Conservation (phyloP, 1,140 invertebrate genomes). For the Zaprionus davidi region DNA sequence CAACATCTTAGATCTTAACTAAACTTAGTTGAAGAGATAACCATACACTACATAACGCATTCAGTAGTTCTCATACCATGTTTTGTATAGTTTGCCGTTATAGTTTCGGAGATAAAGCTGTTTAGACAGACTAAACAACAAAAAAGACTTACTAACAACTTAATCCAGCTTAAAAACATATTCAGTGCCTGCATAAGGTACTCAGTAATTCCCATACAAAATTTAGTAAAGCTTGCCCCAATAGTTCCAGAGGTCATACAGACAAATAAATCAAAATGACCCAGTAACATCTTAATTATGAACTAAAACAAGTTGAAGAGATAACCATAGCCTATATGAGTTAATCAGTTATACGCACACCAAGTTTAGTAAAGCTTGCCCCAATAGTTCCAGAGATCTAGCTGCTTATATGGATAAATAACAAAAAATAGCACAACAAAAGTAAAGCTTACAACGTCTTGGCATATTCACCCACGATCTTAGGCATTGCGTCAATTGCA, state of each 20-base stretch:
- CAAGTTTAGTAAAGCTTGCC: neutral
- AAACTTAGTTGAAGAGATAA: neutral
- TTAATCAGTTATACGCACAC: neutral
- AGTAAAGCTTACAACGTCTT: neutral
- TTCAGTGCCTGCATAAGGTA: neutral
- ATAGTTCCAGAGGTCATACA: neutral
- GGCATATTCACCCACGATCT: constrained; percentile 26
- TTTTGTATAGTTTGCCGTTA: neutral
- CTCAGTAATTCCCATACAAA: neutral
- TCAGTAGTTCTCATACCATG: neutral
- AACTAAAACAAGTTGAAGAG: neutral
- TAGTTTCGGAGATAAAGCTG: neutral
- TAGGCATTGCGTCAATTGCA: constrained; percentile 15
- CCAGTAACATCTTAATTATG: no score
- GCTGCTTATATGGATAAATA: neutral
- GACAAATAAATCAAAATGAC: neutral
- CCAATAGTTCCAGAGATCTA: neutral
- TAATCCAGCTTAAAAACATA: neutral
- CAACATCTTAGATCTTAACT: no score
- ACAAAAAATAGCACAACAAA: neutral
- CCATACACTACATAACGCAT: neutral
- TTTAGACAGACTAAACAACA: neutral
- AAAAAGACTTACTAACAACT: neutral
- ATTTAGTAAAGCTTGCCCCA: neutral
- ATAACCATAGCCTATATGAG: neutral